These are phyloP conservation scores for Catagonus wagneri DNA, from an alignment of 2,113 vertebrate genomes.

Conservation along the genomic window DNA sequence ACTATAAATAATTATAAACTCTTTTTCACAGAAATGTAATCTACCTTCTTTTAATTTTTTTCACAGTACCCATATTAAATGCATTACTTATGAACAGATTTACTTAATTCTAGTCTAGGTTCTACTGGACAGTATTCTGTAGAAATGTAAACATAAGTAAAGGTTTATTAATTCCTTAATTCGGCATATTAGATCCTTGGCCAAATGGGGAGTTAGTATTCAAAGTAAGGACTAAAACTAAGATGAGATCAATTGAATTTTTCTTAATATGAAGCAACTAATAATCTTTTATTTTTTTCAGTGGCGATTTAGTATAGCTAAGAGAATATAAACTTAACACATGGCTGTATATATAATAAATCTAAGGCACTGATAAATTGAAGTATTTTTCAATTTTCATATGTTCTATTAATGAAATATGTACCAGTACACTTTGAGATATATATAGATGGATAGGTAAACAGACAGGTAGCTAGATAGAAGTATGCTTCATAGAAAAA, in stretches of 20 bases:
- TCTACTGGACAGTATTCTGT: neutral
- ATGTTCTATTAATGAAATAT: neutral
- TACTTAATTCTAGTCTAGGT: neutral
- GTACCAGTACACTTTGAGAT: neutral
- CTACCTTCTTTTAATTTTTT: neutral
- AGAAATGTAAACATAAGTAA: neutral
- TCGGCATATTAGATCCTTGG: neutral
- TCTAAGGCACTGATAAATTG: neutral
- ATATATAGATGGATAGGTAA: neutral
- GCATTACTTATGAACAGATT: neutral
- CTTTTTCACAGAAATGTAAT: neutral
- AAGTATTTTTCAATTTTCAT: neutral
- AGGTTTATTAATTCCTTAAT: neutral
- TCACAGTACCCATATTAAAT: neutral
- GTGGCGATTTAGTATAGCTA: neutral
- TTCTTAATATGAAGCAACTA: neutral
- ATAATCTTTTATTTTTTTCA: neutral
- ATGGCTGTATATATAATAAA: neutral
- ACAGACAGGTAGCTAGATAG: neutral
- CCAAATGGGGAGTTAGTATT: neutral
- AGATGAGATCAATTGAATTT: neutral
- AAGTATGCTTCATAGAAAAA: neutral
- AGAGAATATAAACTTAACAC: neutral
- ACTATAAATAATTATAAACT: neutral
- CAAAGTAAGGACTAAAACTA: slow-evolving; percentile 16